These are phyloP conservation scores for Lithophane semibrunnea DNA, from an alignment of 2,888 invertebrate species.

Conservation along the genomic window DNA sequence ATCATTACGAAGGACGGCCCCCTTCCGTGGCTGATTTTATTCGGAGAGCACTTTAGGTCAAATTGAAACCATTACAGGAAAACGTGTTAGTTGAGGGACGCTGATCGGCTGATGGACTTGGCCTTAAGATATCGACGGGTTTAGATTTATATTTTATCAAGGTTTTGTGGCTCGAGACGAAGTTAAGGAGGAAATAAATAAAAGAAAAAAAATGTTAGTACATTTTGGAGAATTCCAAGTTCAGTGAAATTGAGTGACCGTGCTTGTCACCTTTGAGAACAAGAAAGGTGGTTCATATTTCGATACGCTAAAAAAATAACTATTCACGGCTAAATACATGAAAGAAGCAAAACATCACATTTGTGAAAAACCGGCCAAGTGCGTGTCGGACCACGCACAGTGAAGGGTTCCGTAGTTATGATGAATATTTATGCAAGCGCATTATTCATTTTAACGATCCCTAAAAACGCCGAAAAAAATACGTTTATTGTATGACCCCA, in stretches of 20 bases:
- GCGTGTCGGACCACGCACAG: too few species aligned
- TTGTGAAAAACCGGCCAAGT: not conserved
- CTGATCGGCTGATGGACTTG: slow-evolving; percentile 69
- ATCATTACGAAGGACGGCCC: slow-evolving; percentile 65
- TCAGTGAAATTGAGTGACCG: not conserved
- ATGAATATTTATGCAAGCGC: too few species aligned
- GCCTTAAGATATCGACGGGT: slow-evolving; percentile 32
- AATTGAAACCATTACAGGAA: slow-evolving; percentile 80
- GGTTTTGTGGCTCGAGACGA: slow-evolving; percentile 17
- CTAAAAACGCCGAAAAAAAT: too few species aligned
- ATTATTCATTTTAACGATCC: too few species aligned
- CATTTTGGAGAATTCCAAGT: not conserved
- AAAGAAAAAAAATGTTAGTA: not conserved
- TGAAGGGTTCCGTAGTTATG: too few species aligned
- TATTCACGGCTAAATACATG: not conserved
- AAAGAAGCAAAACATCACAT: not conserved
- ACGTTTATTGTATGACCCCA: too few species aligned
- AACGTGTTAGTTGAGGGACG: slow-evolving; percentile 77
- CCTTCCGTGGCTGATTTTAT: slow-evolving; percentile 69
- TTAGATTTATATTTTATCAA: slow-evolving; percentile 41
- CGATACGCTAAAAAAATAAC: not conserved
- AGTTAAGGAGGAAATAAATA: not conserved
- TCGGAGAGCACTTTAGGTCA: slow-evolving; percentile 76
- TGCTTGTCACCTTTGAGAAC: not conserved
- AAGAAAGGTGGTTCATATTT: not conserved